Conservation (phyloP, 64 coral and sea anemone genomes). For the Acropora tenuis region DNA sequence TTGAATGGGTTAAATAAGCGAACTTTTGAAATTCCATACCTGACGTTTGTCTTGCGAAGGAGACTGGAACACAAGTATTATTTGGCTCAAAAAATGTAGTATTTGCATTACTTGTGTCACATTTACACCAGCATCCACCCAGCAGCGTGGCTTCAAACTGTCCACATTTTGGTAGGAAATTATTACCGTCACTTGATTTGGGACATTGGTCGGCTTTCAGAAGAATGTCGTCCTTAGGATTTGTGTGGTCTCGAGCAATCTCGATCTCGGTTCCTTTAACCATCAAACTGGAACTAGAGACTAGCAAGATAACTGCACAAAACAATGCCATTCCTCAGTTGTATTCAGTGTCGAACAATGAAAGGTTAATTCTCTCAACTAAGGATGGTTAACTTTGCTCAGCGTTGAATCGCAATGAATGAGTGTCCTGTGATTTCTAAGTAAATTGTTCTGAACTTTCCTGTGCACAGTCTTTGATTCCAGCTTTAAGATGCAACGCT, state of each 20-base stretch:
- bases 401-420: no score
- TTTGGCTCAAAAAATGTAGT: not conserved
- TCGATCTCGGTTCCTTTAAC: not conserved
- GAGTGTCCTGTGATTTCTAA: not conserved
- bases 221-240: not conserved
- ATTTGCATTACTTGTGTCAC: not conserved
- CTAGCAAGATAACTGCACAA: not conserved
- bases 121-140: not conserved
- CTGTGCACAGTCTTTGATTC: not conserved
- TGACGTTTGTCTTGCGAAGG: not conserved
- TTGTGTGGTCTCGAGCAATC: not conserved
- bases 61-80: not conserved
- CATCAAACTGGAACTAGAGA: not conserved
- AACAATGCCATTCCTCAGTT: not conserved
- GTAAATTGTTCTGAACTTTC: not conserved
- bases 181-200: fast-evolving
- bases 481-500: not conserved
- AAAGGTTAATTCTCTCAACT: slow-evolving; percentile 8
- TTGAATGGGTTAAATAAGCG: not conserved
- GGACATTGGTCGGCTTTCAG: not conserved
- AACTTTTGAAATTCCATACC: not conserved
- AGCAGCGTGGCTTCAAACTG: not conserved
- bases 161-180: not conserved
- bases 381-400: not conserved
- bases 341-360: not conserved